phyloP scores from a whole-genome alignment of 2,113 vertebrate species.

The Serilophus lunatus region DNA sequence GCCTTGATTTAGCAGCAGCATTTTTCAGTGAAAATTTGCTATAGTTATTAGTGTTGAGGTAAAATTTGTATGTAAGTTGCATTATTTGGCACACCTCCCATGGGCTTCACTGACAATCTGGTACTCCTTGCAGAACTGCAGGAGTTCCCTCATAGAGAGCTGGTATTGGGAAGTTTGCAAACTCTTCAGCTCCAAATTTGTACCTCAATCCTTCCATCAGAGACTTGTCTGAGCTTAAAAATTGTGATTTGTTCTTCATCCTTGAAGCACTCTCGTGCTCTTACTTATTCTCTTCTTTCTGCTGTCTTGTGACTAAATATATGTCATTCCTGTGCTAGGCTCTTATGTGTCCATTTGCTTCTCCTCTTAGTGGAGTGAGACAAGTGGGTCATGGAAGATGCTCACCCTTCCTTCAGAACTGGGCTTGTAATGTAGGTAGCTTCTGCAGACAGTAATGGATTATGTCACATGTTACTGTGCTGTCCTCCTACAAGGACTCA shows the following conservation, averaged over 20 bases:
- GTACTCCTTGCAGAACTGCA: background rate
- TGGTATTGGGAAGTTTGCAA: background rate
- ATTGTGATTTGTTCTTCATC: background rate
- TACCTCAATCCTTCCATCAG: background rate
- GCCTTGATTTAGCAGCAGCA: background rate
- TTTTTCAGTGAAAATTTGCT: background rate
- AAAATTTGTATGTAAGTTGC: background rate
- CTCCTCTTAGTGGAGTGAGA: background rate
- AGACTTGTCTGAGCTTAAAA: background rate
- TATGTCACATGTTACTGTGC: background rate
- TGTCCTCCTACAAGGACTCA: background rate
- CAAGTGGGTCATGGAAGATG: background rate
- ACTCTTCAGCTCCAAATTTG: background rate
- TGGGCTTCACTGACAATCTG: background rate
- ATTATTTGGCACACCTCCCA: background rate
- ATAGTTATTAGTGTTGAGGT: background rate
- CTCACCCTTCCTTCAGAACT: background rate
- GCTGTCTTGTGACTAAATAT: background rate
- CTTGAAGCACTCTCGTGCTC: background rate
- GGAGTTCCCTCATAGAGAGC: background rate
- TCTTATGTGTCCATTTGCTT: background rate
- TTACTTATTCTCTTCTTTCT: background rate
- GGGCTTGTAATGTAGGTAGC: background rate
- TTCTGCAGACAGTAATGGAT: background rate
- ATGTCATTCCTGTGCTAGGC: background rate